Evolutionary conservation across 2,797 vertebrate species (phyloP).

Genomic region (Geotrypetes seraphini): DNA sequence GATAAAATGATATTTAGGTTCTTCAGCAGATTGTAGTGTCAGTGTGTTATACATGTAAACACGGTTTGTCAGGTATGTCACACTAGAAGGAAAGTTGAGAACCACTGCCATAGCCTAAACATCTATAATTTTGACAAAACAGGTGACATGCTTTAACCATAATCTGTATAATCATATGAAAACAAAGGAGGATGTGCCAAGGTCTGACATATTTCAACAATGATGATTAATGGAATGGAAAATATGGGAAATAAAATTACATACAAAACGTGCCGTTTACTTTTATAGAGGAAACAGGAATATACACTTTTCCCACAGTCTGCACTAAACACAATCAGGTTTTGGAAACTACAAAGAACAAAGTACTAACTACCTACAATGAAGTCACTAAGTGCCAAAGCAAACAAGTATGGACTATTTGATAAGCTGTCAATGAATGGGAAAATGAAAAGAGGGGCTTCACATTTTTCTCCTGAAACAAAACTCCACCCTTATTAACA

Average conservation of each 20-base stretch:
- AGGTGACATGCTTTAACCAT: constrained; percentile 38
- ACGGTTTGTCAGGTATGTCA: no score
- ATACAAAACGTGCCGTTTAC: constrained; percentile 48
- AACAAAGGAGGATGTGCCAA: constrained; percentile 39
- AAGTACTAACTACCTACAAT: constrained; percentile 39
- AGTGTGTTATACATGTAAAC: no score
- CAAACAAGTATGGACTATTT: constrained; percentile 55
- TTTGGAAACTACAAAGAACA: constrained; percentile 52
- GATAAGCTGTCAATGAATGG: constrained; percentile 62
- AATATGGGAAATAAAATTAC: constrained; percentile 55
- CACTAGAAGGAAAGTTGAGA: no score
- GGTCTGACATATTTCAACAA: constrained; percentile 40
- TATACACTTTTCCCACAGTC: constrained; percentile 45
- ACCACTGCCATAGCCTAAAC: no score
- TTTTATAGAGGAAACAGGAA: constrained; percentile 53
- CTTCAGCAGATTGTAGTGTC: no score
- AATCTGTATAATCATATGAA: constrained; percentile 39
- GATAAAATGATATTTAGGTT: no score
- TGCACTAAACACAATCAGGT: constrained; percentile 41
- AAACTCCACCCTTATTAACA: constrained; percentile 37
- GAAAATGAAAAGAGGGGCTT: constrained; percentile 40
- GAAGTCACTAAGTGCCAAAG: constrained; percentile 38
- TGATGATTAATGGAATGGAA: constrained; percentile 46
- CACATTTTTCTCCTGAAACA: constrained; percentile 45
- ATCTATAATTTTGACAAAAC: constrained; percentile 14